Base-by-base conservation (phyloP, 2,888 invertebrate species). In the Danaus chrysippus region DNA sequence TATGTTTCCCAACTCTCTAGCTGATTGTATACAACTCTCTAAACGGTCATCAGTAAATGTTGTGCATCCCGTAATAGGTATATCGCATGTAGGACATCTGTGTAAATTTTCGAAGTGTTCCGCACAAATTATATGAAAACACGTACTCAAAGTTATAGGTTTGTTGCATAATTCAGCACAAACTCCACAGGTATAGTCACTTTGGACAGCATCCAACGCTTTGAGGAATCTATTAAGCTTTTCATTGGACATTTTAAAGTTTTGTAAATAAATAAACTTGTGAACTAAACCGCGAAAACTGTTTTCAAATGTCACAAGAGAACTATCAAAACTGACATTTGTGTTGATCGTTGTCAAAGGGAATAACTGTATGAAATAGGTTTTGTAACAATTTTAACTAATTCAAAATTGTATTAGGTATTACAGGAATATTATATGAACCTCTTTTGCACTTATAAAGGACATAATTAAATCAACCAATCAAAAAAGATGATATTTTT, bases 51-150 rank as follows among this genome's bases (percentile, higher is more conserved):
- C 83, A 1, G 68, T 66, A 63, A 72, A 87, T 0, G 74, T 76
- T 10, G 70, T 74, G 60, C 78, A 78, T 1, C 77, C 79, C 19
- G 79, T 75, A 3, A 88, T 67, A 3, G 77, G 74, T 19, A 73
- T 73, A 46, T 77, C 71, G 58, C 90, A 91, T 1, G 71, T 77
- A 0, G 89, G 88, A 65, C 90, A 90, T 0, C 69, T 67, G 54
- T 78, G 75, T 54, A 87, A 68, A 13, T 60, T 70, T 10, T 71
- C 67, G 43, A 84, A 84, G 73, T 91, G 91, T 56, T 77, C 77
- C 0, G 75, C 73, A 67, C 91, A 91, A 65, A 91, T 79, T 0
- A 86, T 68, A 64, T 91, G 91, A 63, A 84, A 89, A 72, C 91
- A 91, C 70, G 81, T 77, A 59, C 83, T 86, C n/a, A 91, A 67